Base-by-base conservation (phyloP, 2,888 invertebrate species). In the Conistra vaccinii region DNA sequence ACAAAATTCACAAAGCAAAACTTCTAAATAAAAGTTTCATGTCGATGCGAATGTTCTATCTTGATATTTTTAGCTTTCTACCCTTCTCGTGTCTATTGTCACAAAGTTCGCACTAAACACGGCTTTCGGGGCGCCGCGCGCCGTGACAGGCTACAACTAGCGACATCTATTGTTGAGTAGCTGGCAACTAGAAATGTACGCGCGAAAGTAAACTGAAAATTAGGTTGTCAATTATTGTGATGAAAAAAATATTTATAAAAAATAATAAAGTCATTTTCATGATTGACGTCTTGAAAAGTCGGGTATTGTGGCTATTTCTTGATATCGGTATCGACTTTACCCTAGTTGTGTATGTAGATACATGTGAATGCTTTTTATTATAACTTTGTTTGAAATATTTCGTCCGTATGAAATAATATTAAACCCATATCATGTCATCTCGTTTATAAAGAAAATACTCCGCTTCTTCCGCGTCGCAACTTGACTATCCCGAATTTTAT, bases 101-200 rank as follows among this genome's bases (percentile, higher is more conserved):
- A 76, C 82, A 77, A 86, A 82, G 75, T 81, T 78, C 69, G 72
- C 60, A 70, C 73, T 68, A 61, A 77, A 81, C 73, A 76, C 55
- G 69, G 66, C 39, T 73, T 83, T 78, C 51, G 77, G 73, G 70
- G 67, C 62, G 60, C 61, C 63, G 57, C 62, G 67, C 62, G 60
- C 61, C 63, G 57, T 65, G 51, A 63, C 62, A 57, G 39, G 66
- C 42, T 66, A 83, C 83, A 53, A 79, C 84, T 91, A 92, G 92
- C 94, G 95, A 92, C 95, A 95, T 94, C 95, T 95, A 87, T 91
- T 86, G 87, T 80, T 84, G 93, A 93, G 91, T 95, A 94, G 95
- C 48, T 2, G 9, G 26, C 51, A 87, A 58, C n/a, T 81, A 85
- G 63, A 61, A 62, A 57, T n/a, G 26, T 42, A 62, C 5, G 45